Conservation (phyloP, 2,113 vertebrate species). For the Narcine bancroftii region DNA sequence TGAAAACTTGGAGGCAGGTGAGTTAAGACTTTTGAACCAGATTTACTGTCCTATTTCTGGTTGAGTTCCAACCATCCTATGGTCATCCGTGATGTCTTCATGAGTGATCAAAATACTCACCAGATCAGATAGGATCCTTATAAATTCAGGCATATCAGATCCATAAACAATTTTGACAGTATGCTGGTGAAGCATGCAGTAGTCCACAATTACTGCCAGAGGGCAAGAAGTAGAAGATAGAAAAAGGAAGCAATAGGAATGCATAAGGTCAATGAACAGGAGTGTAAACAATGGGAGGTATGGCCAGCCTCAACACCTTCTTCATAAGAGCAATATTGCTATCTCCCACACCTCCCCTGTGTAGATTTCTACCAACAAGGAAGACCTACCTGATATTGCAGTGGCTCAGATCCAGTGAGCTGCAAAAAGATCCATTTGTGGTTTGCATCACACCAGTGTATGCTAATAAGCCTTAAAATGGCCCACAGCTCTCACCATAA, state of each 20-base stretch:
- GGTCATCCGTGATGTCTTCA: not conserved
- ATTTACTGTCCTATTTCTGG: not conserved
- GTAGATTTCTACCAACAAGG: not conserved
- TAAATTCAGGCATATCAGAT: not conserved
- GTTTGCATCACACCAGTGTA: not conserved
- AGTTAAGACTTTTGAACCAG: not conserved
- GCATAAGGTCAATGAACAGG: not conserved
- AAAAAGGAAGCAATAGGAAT: not conserved
- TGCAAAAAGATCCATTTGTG: not conserved
- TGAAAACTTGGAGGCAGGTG: not conserved
- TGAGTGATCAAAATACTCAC: not conserved
- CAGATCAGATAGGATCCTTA: not conserved
- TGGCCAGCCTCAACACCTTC: not conserved
- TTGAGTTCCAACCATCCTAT: not conserved
- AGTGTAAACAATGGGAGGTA: not conserved
- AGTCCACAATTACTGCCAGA: not conserved
- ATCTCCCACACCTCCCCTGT: not conserved
- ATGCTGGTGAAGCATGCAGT: not conserved
- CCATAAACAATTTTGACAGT: not conserved
- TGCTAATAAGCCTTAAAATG: not conserved
- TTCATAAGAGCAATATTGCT: not conserved
- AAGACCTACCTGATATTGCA: not conserved
- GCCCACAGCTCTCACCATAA: not conserved
- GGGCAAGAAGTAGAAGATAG: not conserved
- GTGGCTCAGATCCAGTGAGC: not conserved